A percentile compares a stretch with the other conserved stretches of the same genome.
phyloP scores from a whole-genome alignment of 2,888 invertebrate genomes.

The Brachyptera putata region DNA sequence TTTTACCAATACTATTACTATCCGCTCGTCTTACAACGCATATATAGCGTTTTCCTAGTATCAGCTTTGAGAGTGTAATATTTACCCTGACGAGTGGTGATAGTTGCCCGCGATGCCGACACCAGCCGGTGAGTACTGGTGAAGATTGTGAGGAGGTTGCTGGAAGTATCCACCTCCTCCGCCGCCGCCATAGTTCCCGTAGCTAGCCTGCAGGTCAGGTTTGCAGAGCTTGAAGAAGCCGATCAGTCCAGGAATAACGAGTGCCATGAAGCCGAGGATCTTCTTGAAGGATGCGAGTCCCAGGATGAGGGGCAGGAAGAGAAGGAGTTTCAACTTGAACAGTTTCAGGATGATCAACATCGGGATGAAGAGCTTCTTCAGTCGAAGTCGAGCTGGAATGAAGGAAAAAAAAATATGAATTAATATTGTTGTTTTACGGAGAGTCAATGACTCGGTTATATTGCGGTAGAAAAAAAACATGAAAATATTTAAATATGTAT shows the following conservation, averaged over 20 bases:
- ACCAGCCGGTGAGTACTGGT: conserved; percentile 39
- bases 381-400: conserved; percentile 68
- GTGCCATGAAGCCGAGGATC: conserved; percentile 72
- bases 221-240: conserved; percentile 83
- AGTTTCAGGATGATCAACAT: conserved; percentile 75
- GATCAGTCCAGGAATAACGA: conserved; percentile 74
- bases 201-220: conserved; percentile 58
- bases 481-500: no score
- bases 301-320: conserved; percentile 77
- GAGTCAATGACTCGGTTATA: no score
- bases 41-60: no score
- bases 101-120: conserved; percentile 24
- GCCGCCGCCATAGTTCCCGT: conserved; percentile 55
- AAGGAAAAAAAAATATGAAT: no score
- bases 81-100: no score
- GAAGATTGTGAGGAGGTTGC: no score
- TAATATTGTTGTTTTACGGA: no score
- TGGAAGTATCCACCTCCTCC: conserved; percentile 46
- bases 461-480: no score
- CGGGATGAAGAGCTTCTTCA: conserved; percentile 79
- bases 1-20: no score
- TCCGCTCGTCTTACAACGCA: no score
- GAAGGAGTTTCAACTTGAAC: conserved; percentile 75
- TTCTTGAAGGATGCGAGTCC: conserved; percentile 83
- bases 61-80: no score